phyloP scores from a whole-genome alignment of 2,113 vertebrate genomes.

The Chiloscyllium plagiosum region DNA sequence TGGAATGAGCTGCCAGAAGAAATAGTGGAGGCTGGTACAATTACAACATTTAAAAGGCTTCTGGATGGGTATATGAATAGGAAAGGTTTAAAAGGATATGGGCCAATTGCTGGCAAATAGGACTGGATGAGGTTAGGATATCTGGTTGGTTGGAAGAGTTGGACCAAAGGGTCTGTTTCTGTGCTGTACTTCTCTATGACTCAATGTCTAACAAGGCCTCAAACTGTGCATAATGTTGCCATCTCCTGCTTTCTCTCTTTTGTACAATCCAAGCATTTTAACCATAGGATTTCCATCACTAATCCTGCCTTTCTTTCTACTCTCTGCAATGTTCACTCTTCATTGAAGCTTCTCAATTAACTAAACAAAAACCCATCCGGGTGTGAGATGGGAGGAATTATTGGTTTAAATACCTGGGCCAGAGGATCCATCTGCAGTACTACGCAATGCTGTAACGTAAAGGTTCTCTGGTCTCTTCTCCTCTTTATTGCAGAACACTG shows the following conservation, averaged over 20 bases:
- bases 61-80: no score
- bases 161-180: no score
- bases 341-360: not conserved
- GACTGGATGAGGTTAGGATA: no score
- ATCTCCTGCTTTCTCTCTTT: not conserved
- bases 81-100: no score
- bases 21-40: no score
- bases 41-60: no score
- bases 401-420: not conserved
- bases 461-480: slow-evolving; percentile 4
- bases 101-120: no score
- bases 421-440: not conserved
- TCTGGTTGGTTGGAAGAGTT: no score
- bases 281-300: not conserved
- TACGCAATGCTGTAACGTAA: not conserved
- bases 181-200: no score
- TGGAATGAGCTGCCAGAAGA: no score
- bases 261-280: not conserved
- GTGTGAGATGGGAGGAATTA: not conserved
- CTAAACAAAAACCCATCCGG: not conserved
- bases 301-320: not conserved
- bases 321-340: not conserved
- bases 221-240: not conserved
- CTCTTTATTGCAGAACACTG: slow-evolving; percentile 9
- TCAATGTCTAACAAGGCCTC: not conserved